Conservation (phyloP, 2,113 vertebrate genomes). For the rat (Rattus norvegicus) region GRCr8 NC_086024.1:100608001-100608500, state of each 20-base stretch:
- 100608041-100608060: background rate
- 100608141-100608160: conserved; percentile 38
- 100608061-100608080: background rate
- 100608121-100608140: background rate
- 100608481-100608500: background rate
- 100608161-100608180: background rate
- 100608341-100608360: background rate
- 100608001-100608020: background rate
- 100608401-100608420: background rate
- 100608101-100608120: background rate
- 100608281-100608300: background rate
- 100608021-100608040: background rate
- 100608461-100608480: background rate
- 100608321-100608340: background rate
- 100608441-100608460: too few species aligned
- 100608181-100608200: background rate
- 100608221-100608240: background rate
- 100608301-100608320: background rate
- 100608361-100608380: background rate
- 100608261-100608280: background rate
- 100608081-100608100: fast-evolving
- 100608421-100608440: too few species aligned
- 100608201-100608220: background rate
- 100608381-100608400: background rate
- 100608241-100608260: background rate